Evolutionary conservation across 1,140 invertebrate species (phyloP), one percentile per base, ranked within the genome.

Genomic region (Eumaeus atala): DNA sequence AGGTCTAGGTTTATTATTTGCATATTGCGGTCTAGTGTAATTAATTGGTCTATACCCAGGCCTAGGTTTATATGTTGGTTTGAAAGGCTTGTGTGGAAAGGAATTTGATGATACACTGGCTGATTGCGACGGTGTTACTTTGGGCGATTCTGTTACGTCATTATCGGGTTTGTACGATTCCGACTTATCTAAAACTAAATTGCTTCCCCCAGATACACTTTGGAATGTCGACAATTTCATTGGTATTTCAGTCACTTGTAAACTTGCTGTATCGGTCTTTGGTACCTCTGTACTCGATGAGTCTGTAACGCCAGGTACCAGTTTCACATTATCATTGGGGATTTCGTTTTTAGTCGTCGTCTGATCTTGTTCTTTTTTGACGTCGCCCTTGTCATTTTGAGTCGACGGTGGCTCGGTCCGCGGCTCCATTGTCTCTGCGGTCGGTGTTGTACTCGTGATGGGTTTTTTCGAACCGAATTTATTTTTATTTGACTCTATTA

Each of bases 171-270:
- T 63, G 16, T 17, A 14, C 54, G 71, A 21, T 42, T 74, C 57
- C 48, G 71, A 52, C 59, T 74, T 78, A 3, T 77, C 75, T 6
- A 77, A 70, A 8, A 61, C 47, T 40, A 58, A 50, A 51, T 68
- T 74, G 33, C 9, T 71, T 34, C 50, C 75, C 12, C 73, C 72
- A 58, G 88, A 83, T 7, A 90, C 81, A 11, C 83, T 79, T 72
- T 89, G 88, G 76, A 89, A 90, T 48, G 89, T 90, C 9, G 87
- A 87, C 40, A 90, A 33, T 72, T 88, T 89, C 7, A 80, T 69
- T 8, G 87, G 77, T 10, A 77, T 37, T 64, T 87, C 84, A 10
- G 87, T 87, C 3, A 47, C 34, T 50, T 72, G 68, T 42, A 48
- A 40, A 35, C 51, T 58, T 56, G 71, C 54, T 10, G 54, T 53